phyloP scores from a whole-genome alignment of 2,113 vertebrate genomes.

The Rhinoptilus africanus region DNA sequence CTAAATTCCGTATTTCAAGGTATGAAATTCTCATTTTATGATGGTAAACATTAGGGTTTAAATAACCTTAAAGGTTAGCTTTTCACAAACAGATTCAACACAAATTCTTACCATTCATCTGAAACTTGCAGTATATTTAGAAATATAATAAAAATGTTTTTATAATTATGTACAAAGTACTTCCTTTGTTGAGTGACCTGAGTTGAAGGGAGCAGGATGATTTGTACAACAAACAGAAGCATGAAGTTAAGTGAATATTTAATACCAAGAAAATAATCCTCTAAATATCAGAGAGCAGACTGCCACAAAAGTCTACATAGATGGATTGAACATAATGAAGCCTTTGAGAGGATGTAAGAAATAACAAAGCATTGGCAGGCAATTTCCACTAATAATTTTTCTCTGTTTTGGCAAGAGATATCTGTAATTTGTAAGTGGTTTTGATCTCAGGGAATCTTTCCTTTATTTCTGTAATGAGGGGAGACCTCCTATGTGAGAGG shows the following conservation, averaged over 20 bases:
- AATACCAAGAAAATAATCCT: background rate
- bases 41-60: background rate
- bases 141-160: background rate
- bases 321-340: background rate
- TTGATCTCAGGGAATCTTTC: constrained; percentile 4
- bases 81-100: background rate
- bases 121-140: background rate
- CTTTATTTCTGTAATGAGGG: background rate
- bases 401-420: background rate
- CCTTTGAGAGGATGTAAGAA: background rate
- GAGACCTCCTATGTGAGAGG: background rate
- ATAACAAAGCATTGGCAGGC: background rate
- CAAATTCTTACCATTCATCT: background rate
- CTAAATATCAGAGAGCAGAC: background rate
- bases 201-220: background rate
- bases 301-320: background rate
- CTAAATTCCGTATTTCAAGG: background rate
- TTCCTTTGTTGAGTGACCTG: background rate
- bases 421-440: background rate
- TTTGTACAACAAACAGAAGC: background rate
- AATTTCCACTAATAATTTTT: constrained; percentile 1
- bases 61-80: background rate
- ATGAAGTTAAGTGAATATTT: background rate
- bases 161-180: background rate
- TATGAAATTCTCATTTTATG: background rate